These are phyloP conservation scores for Pilophorus perplexus DNA, from an alignment of 2,888 invertebrate genomes.

Conservation along the genomic window DNA sequence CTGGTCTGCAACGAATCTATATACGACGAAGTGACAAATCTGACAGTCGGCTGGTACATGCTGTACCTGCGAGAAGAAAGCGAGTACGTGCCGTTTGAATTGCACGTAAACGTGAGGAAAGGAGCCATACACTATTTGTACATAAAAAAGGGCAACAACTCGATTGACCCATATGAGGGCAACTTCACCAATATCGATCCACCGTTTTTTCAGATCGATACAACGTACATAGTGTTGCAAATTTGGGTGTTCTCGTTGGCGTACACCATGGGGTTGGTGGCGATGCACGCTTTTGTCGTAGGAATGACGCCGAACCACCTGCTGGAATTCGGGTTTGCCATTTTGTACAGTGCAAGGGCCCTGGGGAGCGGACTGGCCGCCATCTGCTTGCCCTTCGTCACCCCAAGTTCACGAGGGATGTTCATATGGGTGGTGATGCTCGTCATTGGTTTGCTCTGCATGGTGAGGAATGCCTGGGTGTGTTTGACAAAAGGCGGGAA, in stretches of 20 bases:
- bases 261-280: background rate
- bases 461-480: background rate
- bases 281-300: constrained; percentile 1
- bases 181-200: background rate
- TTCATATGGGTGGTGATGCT: background rate
- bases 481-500: too few relatives aligned
- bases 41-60: background rate
- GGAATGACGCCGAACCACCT: background rate
- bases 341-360: background rate
- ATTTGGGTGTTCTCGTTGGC: background rate
- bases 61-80: background rate
- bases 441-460: background rate
- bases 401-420: background rate
- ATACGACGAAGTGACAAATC: too few relatives aligned
- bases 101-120: background rate
- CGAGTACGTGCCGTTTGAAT: background rate
- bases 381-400: background rate
- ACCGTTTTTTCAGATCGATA: background rate
- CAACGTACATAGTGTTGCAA: background rate
- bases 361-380: background rate
- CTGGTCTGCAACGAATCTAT: too few relatives aligned
- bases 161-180: background rate
- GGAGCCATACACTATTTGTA: constrained; percentile 6
- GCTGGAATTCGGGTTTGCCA: constrained; percentile 3
- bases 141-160: background rate